Evolutionary conservation across 1,140 invertebrate genomes (phyloP).

Genomic region (Manduca sexta): DNA sequence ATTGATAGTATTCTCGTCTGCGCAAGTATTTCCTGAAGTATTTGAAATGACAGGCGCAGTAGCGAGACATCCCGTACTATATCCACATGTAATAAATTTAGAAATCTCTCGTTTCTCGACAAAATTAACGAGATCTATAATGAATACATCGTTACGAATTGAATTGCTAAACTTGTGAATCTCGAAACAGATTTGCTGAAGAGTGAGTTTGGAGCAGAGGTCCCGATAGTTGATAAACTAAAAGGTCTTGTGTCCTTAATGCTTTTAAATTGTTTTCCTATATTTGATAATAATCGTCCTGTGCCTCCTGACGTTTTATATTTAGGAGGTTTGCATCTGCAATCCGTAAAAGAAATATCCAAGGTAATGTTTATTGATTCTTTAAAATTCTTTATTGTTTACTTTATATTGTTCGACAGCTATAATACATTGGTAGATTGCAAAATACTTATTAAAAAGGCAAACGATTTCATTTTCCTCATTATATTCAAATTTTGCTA

Average conservation of each 20-base stretch:
- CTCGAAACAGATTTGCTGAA: slow-evolving; percentile 25
- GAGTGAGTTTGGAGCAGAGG: slow-evolving; percentile 34
- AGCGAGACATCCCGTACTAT: slow-evolving; percentile 32
- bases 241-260: slow-evolving; percentile 29
- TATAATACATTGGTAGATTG: too few relatives aligned
- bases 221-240: slow-evolving; percentile 24
- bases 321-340: slow-evolving; percentile 24
- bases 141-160: slow-evolving; percentile 13
- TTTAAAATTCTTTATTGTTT: too few relatives aligned
- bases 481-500: too few relatives aligned
- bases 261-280: slow-evolving; percentile 35
- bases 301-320: slow-evolving; percentile 22
- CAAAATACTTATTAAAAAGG: too few relatives aligned
- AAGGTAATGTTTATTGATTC: too few relatives aligned
- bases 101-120: slow-evolving; percentile 21
- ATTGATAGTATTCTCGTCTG: slow-evolving; percentile 33
- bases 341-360: slow-evolving; percentile 22
- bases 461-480: too few relatives aligned
- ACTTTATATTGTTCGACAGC: too few relatives aligned
- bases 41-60: slow-evolving; percentile 38
- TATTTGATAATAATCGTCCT: slow-evolving; percentile 24
- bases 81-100: slow-evolving; percentile 29
- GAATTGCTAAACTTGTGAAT: too few relatives aligned
- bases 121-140: slow-evolving; percentile 21
- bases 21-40: slow-evolving; percentile 16